phyloP scores from a whole-genome alignment of 1,140 invertebrate species.

The Drosophila oshimai region DNA sequence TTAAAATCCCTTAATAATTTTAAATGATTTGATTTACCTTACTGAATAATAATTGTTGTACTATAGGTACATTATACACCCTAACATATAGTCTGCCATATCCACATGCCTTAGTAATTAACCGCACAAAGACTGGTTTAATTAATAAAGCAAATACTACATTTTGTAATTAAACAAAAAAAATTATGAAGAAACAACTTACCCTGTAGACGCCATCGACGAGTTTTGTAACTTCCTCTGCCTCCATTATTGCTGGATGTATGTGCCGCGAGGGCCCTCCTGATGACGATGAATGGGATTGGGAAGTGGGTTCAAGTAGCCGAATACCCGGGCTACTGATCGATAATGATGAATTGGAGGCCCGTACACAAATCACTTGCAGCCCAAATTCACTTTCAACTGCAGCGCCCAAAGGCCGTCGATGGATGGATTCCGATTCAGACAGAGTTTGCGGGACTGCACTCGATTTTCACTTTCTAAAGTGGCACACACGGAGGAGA shows the following conservation, averaged over 20 bases:
- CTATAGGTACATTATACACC: neutral
- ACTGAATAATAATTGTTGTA: too few species aligned
- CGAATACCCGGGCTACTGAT: conserved; percentile 35
- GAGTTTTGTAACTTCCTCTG: conserved; percentile 93
- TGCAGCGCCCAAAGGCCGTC: conserved; percentile 47
- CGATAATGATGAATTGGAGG: conserved; percentile 5
- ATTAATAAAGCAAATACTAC: conserved; percentile 14
- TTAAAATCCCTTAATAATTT: neutral
- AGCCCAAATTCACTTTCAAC: conserved; percentile 68
- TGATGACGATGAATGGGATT: conserved; percentile 33
- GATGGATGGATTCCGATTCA: neutral
- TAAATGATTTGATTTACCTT: too few species aligned
- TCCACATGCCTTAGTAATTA: neutral
- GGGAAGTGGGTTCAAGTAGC: conserved; percentile 23
- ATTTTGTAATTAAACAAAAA: neutral
- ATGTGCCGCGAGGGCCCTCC: conserved; percentile 3
- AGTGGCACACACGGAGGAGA: conserved; percentile 59
- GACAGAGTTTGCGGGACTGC: conserved; percentile 27
- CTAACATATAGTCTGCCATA: too few species aligned
- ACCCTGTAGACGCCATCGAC: conserved; percentile 95
- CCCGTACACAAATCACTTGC: conserved; percentile 20
- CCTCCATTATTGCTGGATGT: conserved; percentile 86
- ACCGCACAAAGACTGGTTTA: neutral
- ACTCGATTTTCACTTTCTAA: conserved; percentile 80
- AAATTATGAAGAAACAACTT: conserved; percentile 62